Evolutionary conservation across 2,888 invertebrate genomes (phyloP), one percentile per base, ranked within the genome.

Genomic region (Polyploca ridens): DNA sequence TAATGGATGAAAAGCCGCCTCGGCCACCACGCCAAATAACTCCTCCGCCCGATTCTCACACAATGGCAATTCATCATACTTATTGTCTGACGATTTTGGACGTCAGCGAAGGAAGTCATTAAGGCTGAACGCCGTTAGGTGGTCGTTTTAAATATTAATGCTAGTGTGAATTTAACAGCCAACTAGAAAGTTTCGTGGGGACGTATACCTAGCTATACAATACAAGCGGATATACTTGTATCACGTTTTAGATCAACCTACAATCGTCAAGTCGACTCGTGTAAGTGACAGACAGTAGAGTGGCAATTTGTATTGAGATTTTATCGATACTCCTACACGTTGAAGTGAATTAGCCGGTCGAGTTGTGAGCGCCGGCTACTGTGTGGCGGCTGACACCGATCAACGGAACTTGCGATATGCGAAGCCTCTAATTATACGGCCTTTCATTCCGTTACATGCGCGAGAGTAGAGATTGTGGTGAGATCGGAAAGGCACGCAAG

Each of bases 51-150:
- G 83, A 83, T 90, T 91, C 91, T 89, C 92, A 91, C 89, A 91
- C 90, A 87, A 88, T 84, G 84, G 88, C 89, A 86, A 92, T 91
- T 89, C 86, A 91, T 91, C 91, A 91, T 84, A 89, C 87, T 90
- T 89, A 90, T 90, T 91, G 90, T 91, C 89, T 85, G 91, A 89
- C 88, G 90, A 92, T 90, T 90, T 87, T 73, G 84, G 85, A 89
- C 90, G 91, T 93, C 91, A 92, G 89, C 91, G 82, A 86, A 89
- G 87, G 89, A 91, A 91, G 89, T 89, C 89, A 92, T 92, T 91
- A 91, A 84, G 85, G 75, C 74, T 77, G 78, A 75, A 74, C 76
- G 76, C 84, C 82, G 83, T 86, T 88, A 89, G 82, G 76, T 82
- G 82, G 80, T 82, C 84, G 77, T 86, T 89, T 84, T 74, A 79